Percentiles rank a stretch among this genome's conserved stretches.
phyloP scores from a whole-genome alignment of 2,888 invertebrate species.

The Leptura quadrifasciata region DNA sequence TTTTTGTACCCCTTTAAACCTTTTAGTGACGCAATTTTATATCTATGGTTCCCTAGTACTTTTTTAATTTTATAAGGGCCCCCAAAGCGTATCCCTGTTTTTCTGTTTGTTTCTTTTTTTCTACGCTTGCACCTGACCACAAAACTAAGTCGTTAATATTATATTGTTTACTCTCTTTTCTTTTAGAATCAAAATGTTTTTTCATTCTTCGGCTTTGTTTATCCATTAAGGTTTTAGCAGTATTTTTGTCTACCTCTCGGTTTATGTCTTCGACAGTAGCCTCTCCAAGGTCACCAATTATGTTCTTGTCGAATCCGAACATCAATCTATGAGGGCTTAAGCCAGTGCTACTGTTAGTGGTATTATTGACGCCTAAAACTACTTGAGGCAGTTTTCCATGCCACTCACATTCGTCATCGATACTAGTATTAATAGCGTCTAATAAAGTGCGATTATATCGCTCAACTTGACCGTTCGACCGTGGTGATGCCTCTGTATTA shows the following conservation, averaged over 20 bases:
- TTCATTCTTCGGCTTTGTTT: neutral
- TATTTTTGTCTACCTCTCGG: neutral
- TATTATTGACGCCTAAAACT: slow-evolving; percentile 3
- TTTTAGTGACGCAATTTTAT: neutral
- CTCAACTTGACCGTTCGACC: slow-evolving; percentile 4
- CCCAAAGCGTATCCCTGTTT: slow-evolving; percentile 7
- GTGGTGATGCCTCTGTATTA: neutral
- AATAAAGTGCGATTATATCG: too few species aligned
- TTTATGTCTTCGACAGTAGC: neutral
- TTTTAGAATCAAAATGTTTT: neutral
- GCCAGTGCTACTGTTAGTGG: neutral
- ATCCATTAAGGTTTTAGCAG: neutral
- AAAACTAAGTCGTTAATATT: slow-evolving; percentile 3
- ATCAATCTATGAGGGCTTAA: neutral
- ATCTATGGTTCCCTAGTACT: neutral
- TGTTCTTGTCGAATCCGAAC: slow-evolving; percentile 1
- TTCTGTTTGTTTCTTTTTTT: slow-evolving; percentile 9
- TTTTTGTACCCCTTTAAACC: slow-evolving; percentile 6
- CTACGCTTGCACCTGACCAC: slow-evolving; percentile 5
- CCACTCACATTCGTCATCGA: neutral
- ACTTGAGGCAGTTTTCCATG: neutral
- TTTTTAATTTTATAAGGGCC: slow-evolving; percentile 23
- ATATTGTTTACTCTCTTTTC: neutral
- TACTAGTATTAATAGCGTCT: neutral
- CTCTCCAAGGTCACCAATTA: neutral